Percentiles rank a stretch among this genome's conserved stretches.
Conservation (phyloP, 2,113 vertebrate genomes). For the Dicrurus megarhynchus region DNA sequence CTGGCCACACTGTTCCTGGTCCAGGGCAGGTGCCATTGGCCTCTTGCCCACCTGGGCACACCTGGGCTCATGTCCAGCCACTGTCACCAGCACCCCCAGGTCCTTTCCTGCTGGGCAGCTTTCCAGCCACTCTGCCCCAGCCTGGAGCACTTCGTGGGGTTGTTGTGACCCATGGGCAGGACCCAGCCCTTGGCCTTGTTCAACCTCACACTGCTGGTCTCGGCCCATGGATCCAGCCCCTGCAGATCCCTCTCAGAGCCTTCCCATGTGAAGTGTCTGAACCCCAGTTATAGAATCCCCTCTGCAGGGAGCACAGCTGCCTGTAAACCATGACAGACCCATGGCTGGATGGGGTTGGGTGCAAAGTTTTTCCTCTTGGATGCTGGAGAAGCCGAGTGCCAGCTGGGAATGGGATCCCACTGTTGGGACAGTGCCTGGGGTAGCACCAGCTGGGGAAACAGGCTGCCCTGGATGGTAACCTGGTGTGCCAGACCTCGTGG, state of each 20-base stretch:
- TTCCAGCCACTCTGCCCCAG: background rate
- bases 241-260: background rate
- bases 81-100: background rate
- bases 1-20: background rate
- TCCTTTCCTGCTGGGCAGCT: background rate
- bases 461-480: background rate
- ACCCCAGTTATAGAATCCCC: no score
- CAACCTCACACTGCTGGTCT: fast-evolving
- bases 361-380: background rate
- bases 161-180: background rate
- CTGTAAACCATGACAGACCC: fast-evolving
- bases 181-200: background rate
- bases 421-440: background rate
- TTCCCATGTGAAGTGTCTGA: background rate
- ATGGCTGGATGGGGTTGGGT: background rate
- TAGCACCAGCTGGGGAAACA: background rate
- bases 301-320: background rate
- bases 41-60: background rate
- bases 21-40: background rate
- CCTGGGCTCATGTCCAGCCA: background rate
- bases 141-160: background rate
- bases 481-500: fast-evolving
- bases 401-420: background rate
- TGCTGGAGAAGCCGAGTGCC: background rate
- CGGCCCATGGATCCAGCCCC: background rate